Base-by-base conservation (phyloP, 2,797 vertebrate genomes). In the Hippocampus kuda region DNA sequence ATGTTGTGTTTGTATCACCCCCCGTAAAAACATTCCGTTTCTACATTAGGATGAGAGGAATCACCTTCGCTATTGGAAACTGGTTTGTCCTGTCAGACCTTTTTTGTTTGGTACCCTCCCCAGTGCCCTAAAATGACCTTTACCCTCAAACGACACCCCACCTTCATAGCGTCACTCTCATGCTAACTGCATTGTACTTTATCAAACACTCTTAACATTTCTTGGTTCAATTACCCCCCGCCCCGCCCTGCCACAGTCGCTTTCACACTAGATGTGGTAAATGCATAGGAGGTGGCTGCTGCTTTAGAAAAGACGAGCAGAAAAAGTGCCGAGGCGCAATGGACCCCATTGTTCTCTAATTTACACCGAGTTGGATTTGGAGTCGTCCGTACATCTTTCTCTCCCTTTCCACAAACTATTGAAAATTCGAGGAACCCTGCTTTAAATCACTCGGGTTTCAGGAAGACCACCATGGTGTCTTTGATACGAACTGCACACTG, bases 1-100 rank as follows among this genome's bases (percentile, higher is more conserved):
- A 38, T 78, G 81, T 75, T 30, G 34, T 68, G 65, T 66, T 74
- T 77, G 72, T 46, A 34, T 76, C 81, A 66, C 79, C 75, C 74
- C 76, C 62, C 26, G 77, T 76, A 84, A 66, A 85, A 84, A 91
- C 89, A 91, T 92, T 92, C 90, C 89, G 68, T 82, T 83, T 86
- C 79, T 87, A 79, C 75, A 70, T 76, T 10, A 24, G 56, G 56
- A 27, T 27, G 26, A 59, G 67, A 78, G 68, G 74, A 81, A 77
- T 75, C 69, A 76, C 80, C 83, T 84, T 74, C 80, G 72, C 69
- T 70, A 51, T 79, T 77, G 73, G 76, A 79, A 81, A 76, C 60
- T 65, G 69, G 65, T 67, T 75, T 72, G 67, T 81, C 74, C 67
- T 68, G 64, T 79, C 66, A 51, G 42, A 72, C 22, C 22, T 18